phyloP scores from a whole-genome alignment of 1,140 invertebrate species.

The Colletes gigas region DNA sequence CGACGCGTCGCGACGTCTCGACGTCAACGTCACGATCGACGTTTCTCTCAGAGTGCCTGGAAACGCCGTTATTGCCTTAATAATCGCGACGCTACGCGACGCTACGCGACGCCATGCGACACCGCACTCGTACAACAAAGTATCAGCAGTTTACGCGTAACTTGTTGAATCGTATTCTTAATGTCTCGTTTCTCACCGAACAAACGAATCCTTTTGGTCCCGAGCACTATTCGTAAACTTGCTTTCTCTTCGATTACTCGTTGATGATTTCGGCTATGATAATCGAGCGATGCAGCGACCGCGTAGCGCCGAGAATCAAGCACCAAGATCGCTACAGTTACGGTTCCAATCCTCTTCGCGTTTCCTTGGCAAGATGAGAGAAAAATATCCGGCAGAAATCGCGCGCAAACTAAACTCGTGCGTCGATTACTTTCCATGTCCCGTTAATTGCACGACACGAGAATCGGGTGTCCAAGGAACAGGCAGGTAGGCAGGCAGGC shows the following conservation, averaged over 20 bases:
- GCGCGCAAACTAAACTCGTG: conserved; percentile 22
- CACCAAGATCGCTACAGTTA: too few species aligned
- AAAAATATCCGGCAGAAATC: conserved; percentile 20
- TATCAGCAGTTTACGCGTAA: background rate
- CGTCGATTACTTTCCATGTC: conserved; percentile 4
- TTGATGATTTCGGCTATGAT: background rate
- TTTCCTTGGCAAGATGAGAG: background rate
- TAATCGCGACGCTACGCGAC: conserved; percentile 11
- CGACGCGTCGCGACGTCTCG: too few species aligned
- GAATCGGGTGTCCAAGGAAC: background rate
- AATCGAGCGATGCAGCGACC: too few species aligned
- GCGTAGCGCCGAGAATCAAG: too few species aligned
- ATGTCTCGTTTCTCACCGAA: background rate
- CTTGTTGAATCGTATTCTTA: conserved; percentile 21
- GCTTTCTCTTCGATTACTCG: background rate
- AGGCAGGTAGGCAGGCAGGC: background rate
- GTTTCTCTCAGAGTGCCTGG: background rate
- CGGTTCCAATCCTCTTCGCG: background rate
- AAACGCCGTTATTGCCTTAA: background rate
- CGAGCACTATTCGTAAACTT: background rate
- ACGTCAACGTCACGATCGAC: background rate
- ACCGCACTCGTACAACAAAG: background rate
- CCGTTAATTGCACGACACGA: conserved; percentile 25
- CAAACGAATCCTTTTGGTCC: background rate
- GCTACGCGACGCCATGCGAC: background rate